Evolutionary conservation across 2,888 invertebrate species (phyloP).

Genomic region (Hyposoter dolosus): DNA sequence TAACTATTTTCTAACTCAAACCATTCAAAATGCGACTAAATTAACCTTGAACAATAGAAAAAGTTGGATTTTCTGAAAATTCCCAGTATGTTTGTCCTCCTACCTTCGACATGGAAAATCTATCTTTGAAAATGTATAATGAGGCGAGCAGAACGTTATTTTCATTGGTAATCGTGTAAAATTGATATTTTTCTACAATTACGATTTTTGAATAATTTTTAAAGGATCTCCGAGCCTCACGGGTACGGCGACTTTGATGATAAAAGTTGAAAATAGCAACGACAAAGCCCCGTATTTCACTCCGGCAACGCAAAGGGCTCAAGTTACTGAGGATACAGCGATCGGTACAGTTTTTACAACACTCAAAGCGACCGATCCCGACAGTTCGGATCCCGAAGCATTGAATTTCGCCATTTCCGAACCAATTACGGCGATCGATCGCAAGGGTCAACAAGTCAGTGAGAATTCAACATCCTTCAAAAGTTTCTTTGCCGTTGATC

Average conservation of each 20-base stretch:
- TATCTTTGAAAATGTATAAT: background rate
- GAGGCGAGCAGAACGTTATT: background rate
- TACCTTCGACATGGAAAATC: background rate
- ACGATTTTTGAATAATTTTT: constrained; percentile 9
- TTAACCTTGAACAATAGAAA: background rate
- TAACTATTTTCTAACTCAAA: background rate
- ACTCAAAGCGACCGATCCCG: constrained; percentile 92
- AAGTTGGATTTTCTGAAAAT: background rate
- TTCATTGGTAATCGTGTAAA: background rate
- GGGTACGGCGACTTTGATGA: constrained; percentile 92
- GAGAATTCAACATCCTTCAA: constrained; percentile 84
- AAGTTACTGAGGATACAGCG: constrained; percentile 92
- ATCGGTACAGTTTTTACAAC: constrained; percentile 90
- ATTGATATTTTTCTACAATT: background rate
- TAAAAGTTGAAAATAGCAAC: constrained; percentile 94
- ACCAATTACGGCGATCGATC: constrained; percentile 92
- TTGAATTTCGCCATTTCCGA: constrained; percentile 89
- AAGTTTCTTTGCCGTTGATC: constrained; percentile 89
- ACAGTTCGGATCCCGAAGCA: constrained; percentile 89
- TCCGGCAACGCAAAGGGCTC: constrained; percentile 91
- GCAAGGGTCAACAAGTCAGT: constrained; percentile 91
- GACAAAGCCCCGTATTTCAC: constrained; percentile 94
- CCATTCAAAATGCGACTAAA: background rate
- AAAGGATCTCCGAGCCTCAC: constrained; percentile 92
- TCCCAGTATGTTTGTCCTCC: background rate